Evolutionary conservation across 1,140 invertebrate species (phyloP), one percentile per base, ranked within the genome.

Genomic region (Centruroides sculpturatus): DNA sequence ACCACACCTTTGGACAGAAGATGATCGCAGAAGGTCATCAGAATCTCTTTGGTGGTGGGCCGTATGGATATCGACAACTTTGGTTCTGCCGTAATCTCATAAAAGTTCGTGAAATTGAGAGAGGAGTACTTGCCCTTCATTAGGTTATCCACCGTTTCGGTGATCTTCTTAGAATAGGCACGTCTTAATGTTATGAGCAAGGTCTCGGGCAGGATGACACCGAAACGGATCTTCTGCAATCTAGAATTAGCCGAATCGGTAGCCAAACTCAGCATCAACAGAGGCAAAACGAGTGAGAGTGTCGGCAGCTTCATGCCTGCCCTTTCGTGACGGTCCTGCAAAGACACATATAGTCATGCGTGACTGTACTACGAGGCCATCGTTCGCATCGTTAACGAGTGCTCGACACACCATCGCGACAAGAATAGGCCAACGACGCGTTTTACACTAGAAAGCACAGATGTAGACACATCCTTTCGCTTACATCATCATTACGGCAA

Each of bases 1-100:
- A 88, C 89, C 52, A 93, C 89, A 74, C 92, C 91, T 54, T 83
- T 83, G 53, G 83, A 83, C 55, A 93, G 81, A 75, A 93, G 91
- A 73, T 92, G 83, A 72, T 89, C 84, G 76, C 89, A 93, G 56
- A 94, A 76, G 48, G 86, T 87, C 72, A 87, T 66, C 47, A 76
- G 64, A 57, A 77, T 73, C 60, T 73, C 75, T 66, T 82, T 86
- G 9, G 85, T 85, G 75, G 82, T 85, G 8, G 85, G 85, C 55
- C 83, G 85, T 34, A 87, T 48, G 12, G 36, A 51, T 5, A 41
- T 41, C 5, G 41, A 41, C 8, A 41, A 41, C 41, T 34, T 53
- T 3, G 51, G 35, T 12, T 34, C 35, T 9, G 35, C 35, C 51
- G 35, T 34, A n/a, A 53, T 34, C 35, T 53, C 35, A 8, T 41